Evolutionary conservation across 2,113 vertebrate species (phyloP), one percentile per base, ranked within the genome.

Genomic region (Syrmaticus mikado): DNA sequence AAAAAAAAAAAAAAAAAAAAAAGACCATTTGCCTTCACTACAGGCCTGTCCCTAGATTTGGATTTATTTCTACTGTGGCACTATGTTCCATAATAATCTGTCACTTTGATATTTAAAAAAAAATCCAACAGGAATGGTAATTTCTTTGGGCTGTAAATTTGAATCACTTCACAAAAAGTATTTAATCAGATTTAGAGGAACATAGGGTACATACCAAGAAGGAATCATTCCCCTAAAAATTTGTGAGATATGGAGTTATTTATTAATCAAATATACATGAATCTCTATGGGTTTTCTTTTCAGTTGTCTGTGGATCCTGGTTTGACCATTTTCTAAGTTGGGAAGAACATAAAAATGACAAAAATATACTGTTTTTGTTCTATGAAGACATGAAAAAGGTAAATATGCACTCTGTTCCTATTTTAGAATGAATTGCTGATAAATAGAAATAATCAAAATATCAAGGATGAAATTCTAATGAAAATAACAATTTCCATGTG

Each of bases 381-480:
- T 98, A 97, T 2, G 98, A 98, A 95, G 96, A 98, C 77, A 98
- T 98, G 98, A 97, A 98, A 71, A 97, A 96, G 96, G 97, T 98
- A 97, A 97, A 90, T 46, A n/a, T 13, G 14, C 21, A 68, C 45
- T 78, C 48, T 82, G 41, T 62, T 76, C 38, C 66, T 60, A 25
- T 34, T 78, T 57, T 52, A 72, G 41, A 71, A 83, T 27, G 38
- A 7, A 50, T 70, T 67, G 41, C 32, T 72, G 87, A 28, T 58
- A 84, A 86, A 86, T 82, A 25, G 74, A 38, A 30, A 61, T 55
- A 7, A 76, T 65, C 53, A 85, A 77, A 87, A 77, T 53, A 71
- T 85, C 62, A 66, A 94, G 89, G 52, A 90, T 12, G 8, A 90
- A 83, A 62, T 57, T 81, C 43, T 22, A 75, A 81, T 28, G 22